phyloP scores from a whole-genome alignment of 2,888 invertebrate genomes.

The Campaea margaritaria region DNA sequence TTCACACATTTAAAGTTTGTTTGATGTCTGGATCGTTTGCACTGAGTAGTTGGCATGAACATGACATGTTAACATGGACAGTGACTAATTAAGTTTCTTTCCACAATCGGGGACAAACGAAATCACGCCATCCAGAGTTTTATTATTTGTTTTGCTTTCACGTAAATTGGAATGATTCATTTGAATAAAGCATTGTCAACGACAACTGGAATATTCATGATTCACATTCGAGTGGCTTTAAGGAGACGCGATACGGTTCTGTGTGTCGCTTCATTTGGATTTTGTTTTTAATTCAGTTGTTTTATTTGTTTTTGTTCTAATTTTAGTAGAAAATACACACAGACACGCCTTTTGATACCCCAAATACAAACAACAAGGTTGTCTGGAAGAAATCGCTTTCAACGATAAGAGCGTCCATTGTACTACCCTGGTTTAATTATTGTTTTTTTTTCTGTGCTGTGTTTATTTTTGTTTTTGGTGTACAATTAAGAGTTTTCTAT shows the following conservation, averaged over 20 bases:
- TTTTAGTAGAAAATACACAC: too few species aligned
- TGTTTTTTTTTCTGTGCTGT: too few species aligned
- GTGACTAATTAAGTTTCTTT: constrained; percentile 11
- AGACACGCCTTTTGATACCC: too few species aligned
- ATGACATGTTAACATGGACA: constrained; percentile 1
- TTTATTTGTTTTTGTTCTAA: too few species aligned
- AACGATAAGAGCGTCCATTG: too few species aligned
- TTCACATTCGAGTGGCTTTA: background rate
- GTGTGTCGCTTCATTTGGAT: too few species aligned
- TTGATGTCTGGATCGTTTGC: background rate
- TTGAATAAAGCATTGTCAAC: constrained; percentile 6
- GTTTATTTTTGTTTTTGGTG: too few species aligned
- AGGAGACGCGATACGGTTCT: background rate
- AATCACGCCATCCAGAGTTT: constrained; percentile 13
- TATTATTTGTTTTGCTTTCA: constrained; percentile 30
- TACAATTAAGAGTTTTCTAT: too few species aligned
- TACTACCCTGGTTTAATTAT: too few species aligned
- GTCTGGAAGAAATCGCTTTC: too few species aligned
- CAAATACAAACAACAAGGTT: too few species aligned
- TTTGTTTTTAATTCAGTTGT: too few species aligned
- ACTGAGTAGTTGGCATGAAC: background rate
- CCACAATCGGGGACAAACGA: constrained; percentile 2
- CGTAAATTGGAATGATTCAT: constrained; percentile 21
- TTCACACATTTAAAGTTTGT: background rate
- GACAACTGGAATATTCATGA: background rate